Base-by-base conservation (phyloP, 2,797 vertebrate genomes). In the Protonibea diacanthus region DNA sequence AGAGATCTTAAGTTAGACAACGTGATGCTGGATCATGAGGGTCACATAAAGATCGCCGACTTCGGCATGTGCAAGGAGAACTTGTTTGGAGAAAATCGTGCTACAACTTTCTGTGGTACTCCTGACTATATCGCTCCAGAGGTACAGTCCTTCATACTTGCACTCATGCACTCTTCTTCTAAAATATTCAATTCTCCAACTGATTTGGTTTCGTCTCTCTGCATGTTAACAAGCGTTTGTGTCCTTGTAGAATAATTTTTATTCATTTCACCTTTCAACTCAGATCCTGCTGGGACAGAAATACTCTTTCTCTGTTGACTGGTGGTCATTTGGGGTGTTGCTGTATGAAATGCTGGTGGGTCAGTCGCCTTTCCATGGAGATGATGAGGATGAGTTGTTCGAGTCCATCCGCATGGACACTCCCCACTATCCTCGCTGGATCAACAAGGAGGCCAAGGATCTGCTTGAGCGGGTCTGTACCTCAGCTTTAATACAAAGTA, bases 51-150 rank as follows among this genome's bases (percentile, higher is more conserved):
- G 93, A 99, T 99, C 6, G 97, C 98, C 0, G 98, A 99, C 88
- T 99, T 99, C n/a, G 98, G 98, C 52, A 99, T 99, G 98, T 99
- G 98, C 87, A 99, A 99, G 90, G 98, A 99, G 89, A 97, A 97
- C 0, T 93, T 99, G 59, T 91, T 96, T 48, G 97, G 96, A 0
- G 97, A 99, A 2, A 97, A 95, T 85, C 95, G 95, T 17, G 97
- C 98, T 1, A 98, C 96, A 40, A 99, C 98, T 10, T 99, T 99
- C 94, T 99, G 98, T 0, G 98, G 98, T 29, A 99, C 98, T 23
- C 98, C 98, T 0, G 98, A 99, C 93, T 99, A 99, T 81, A 99
- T 99, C 0, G 98, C 98, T 58, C 98, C 98, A 0, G 98, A 99
- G 97, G 98, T 98, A 78, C 0, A 80, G 85, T 25, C 17, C 9